These are phyloP conservation scores for Cerastis leucographa DNA, from an alignment of 2,888 invertebrate species.

Conservation along the genomic window DNA sequence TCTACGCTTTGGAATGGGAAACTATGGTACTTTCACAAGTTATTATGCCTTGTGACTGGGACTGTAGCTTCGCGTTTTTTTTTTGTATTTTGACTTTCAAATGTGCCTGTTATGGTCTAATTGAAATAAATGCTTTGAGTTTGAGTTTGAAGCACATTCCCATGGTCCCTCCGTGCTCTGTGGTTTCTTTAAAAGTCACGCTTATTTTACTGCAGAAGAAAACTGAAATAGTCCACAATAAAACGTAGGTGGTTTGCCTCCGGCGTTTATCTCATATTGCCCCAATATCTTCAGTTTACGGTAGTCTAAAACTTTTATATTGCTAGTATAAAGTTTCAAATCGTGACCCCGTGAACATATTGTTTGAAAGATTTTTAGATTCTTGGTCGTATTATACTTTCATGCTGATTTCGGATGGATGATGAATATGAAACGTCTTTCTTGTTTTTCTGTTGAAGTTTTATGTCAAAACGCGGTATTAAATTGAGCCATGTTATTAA, in stretches of 20 bases:
- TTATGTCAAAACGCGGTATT: background rate
- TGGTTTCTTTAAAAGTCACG: constrained; percentile 26
- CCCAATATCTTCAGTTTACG: constrained; percentile 63
- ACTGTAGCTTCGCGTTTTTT: no score
- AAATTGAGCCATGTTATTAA: background rate
- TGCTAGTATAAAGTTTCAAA: constrained; percentile 62
- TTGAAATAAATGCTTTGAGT: no score
- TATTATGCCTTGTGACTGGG: no score
- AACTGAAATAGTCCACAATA: constrained; percentile 46
- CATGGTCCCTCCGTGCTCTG: background rate
- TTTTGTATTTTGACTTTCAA: no score
- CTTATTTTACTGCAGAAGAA: constrained; percentile 30
- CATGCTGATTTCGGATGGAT: constrained; percentile 32
- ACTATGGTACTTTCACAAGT: no score
- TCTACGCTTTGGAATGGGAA: no score
- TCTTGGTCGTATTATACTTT: constrained; percentile 45
- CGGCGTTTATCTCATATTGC: constrained; percentile 64
- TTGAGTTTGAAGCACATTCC: no score
- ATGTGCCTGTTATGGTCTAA: no score
- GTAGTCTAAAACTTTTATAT: constrained; percentile 67
- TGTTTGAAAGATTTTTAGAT: constrained; percentile 55
- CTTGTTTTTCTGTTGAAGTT: constrained; percentile 14
- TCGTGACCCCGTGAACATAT: constrained; percentile 48
- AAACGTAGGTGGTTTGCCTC: constrained; percentile 49
- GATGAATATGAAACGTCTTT: constrained; percentile 46